Conservation (phyloP, 2,888 invertebrate genomes). For the Folsomia manolachei region DNA sequence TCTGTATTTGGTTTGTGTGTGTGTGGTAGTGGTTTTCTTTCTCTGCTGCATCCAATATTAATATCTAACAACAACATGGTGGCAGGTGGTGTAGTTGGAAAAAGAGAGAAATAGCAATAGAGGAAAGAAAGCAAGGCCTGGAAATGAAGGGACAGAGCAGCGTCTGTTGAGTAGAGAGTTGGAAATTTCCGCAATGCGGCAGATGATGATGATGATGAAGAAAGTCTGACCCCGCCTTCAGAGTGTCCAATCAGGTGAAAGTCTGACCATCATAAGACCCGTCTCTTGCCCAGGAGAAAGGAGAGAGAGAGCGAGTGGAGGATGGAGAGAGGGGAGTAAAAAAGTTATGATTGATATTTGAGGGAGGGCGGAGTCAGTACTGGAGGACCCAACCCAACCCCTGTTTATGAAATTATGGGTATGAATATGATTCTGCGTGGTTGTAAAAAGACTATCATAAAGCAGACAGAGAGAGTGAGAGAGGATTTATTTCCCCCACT, state of each 20-base stretch:
- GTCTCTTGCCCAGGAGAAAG: neutral
- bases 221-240: neutral
- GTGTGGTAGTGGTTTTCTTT: neutral
- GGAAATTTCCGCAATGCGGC: conserved; percentile 10
- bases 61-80: neutral
- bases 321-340: neutral
- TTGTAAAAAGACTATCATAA: neutral
- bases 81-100: neutral
- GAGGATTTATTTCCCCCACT: neutral
- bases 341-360: conserved; percentile 8
- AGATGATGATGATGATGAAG: neutral
- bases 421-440: conserved; percentile 5
- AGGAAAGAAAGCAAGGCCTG: neutral
- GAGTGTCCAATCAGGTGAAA: neutral
- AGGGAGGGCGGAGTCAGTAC: conserved; percentile 3
- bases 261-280: no score
- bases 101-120: neutral
- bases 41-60: neutral
- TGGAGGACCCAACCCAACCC: no score
- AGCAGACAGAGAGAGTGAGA: neutral
- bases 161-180: neutral
- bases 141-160: neutral
- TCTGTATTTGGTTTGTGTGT: neutral
- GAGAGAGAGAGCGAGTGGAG: neutral
- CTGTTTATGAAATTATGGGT: neutral